Base-by-base conservation (phyloP, 2,888 invertebrate genomes). In the Nebria brevicollis region DNA sequence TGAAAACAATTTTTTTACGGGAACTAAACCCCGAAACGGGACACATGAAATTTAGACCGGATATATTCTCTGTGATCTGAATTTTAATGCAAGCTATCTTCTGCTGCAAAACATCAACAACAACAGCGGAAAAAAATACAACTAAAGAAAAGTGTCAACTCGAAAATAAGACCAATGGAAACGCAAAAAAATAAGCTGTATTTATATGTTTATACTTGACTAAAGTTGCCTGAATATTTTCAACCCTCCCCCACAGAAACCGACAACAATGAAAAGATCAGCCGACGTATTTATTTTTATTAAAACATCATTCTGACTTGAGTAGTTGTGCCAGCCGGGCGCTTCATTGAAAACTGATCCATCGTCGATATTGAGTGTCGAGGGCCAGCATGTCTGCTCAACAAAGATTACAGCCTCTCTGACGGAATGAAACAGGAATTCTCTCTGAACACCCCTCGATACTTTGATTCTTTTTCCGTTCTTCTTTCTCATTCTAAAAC, bases 261-360 rank as follows among this genome's bases (percentile, higher is more conserved):
- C 41, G 73, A 42, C 73, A 73, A 73, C 73, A 73, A 73, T 42
- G 26, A 73, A 73, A 73, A 73, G 73, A 73, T 73, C 73, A 73
- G 73, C 84, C 82, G 80, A 82, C 83, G 83, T 85, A 84, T 86
- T 84, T 84, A 84, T 84, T 83, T 85, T 86, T 85, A 86, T 86
- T 86, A 86, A 85, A 85, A 85, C 85, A 85, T 85, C 84, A 83
- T 83, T 75, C 77, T 75, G 73, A 43, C 82, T 82, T 65, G 77
- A 77, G 76, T 78, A 73, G 82, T 82, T 81, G 64, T 42, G 66
- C 42, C 70, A 34, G 34, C 34, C 34, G 77, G 77, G 78, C 84
- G 84, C 84, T 85, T 85, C 84, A 84, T 84, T 83, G 84, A 84
- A 85, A 85, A 84, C 84, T 84, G 84, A 85, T 85, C 84, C 83